Conservation (phyloP, 2,888 invertebrate genomes). For the Asteroscopus sphinx region DNA sequence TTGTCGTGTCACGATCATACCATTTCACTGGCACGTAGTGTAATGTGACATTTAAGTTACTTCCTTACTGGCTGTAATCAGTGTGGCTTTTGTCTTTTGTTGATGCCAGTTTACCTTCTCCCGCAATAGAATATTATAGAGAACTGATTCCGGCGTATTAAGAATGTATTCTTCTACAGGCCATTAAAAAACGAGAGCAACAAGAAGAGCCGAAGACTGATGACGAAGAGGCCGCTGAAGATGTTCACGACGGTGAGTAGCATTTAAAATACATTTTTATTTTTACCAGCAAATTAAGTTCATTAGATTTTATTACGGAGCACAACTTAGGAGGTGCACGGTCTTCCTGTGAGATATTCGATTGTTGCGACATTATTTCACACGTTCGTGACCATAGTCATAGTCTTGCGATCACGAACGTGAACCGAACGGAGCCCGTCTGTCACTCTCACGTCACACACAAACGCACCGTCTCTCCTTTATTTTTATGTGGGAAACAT, state of each 20-base stretch:
- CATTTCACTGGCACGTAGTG: constrained; percentile 69
- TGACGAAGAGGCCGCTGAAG: constrained; percentile 79
- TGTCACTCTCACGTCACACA: constrained; percentile 74
- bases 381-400: constrained; percentile 82
- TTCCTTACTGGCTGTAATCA: constrained; percentile 65
- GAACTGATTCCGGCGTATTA: constrained; percentile 31
- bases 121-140: constrained; percentile 43
- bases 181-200: constrained; percentile 85
- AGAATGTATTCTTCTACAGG: constrained; percentile 75
- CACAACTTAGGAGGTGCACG: constrained; percentile 59
- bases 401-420: constrained; percentile 74
- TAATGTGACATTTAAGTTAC: constrained; percentile 64
- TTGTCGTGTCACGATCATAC: constrained; percentile 74
- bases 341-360: constrained; percentile 69
- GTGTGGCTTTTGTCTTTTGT: constrained; percentile 62
- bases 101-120: constrained; percentile 60
- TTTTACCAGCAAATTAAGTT: constrained; percentile 10
- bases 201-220: constrained; percentile 84
- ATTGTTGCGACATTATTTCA: constrained; percentile 80
- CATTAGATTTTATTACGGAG: constrained; percentile 40
- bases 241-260: constrained; percentile 82
- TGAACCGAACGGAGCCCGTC: constrained; percentile 68
- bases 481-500: constrained; percentile 76
- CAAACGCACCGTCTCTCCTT: constrained; percentile 68
- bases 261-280: constrained; percentile 6